Evolutionary conservation across 2,113 vertebrate genomes (phyloP), one percentile per base, ranked within the genome.

Genomic region (Haemorhous mexicanus): DNA sequence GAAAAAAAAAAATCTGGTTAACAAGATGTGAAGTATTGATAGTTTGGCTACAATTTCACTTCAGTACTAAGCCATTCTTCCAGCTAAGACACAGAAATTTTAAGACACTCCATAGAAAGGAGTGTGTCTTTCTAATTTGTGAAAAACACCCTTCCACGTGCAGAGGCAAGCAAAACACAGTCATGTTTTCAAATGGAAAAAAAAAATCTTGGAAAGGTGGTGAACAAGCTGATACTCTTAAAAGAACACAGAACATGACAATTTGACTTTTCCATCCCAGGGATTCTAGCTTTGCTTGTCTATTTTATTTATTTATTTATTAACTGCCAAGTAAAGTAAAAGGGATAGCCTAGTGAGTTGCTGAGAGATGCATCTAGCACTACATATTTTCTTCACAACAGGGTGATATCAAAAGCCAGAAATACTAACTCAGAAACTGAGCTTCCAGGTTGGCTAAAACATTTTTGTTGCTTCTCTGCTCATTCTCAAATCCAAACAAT

Each of bases 141-240:
- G 35, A 72, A 62, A 59, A 80, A 33, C 22, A 43, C 0, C 3
- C 4, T 1, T 0, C 5, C 8, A n/a, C 0, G 0, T 9, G 27
- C 6, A 77, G 52, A 72, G 16, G 44, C 33, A 64, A 20, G 21
- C 24, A 84, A 70, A 92, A 43, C 30, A 76, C 5, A 56, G 8
- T 41, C 53, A 19, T 2, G 14, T 15, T 41, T 78, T 67, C 35
- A 44, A 24, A 41, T 10, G 8, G 23, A 28, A 73, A 81, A 66
- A 64, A 64, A 61, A 68, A 18, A 63, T 9, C 32, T 76, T 58
- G 35, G 33, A 47, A 83, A 89, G 26, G 22, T n/a, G 3, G 33
- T 41, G 6, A 73, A 73, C n/a, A 92, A 92, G 37, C 13, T 70
- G 24, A 84, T 46, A 33, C 15, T 28, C 15, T 78, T 61, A 21